These are phyloP conservation scores for Heliconius charithonia DNA, from an alignment of 2,888 invertebrate species.

Conservation along the genomic window DNA sequence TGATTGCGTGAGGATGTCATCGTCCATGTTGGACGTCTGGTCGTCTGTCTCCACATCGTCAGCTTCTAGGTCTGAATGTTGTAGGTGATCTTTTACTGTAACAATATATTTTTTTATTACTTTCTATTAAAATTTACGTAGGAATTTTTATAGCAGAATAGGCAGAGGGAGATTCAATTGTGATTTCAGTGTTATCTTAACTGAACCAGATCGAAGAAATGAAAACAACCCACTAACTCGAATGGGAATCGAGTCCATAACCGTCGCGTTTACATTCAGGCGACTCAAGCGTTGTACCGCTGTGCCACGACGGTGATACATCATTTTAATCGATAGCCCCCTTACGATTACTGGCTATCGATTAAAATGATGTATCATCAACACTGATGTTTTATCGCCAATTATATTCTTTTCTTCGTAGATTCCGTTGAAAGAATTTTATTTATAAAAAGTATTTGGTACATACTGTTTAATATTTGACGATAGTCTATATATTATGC, in stretches of 20 bases:
- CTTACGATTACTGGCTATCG: not conserved
- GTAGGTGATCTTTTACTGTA: conserved; percentile 85
- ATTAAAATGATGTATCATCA: not conserved
- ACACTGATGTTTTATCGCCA: not conserved
- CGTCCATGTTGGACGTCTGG: conserved; percentile 85
- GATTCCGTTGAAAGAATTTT: too few species aligned
- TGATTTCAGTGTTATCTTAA: too few species aligned
- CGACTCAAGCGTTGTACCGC: too few species aligned
- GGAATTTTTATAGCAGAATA: not conserved
- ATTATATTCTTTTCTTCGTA: too few species aligned
- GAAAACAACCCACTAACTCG: not conserved
- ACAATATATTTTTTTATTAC: conserved; percentile 56
- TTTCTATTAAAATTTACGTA: not conserved
- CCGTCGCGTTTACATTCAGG: not conserved
- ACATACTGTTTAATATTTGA: not conserved
- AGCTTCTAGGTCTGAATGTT: conserved; percentile 84
- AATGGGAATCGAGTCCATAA: not conserved
- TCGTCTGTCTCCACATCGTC: conserved; percentile 86
- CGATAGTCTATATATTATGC: not conserved
- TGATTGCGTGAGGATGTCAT: conserved; percentile 79
- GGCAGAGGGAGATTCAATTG: not conserved
- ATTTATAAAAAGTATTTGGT: too few species aligned
- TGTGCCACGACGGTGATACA: too few species aligned
- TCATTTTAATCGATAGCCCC: too few species aligned
- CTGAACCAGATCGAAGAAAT: not conserved